These are phyloP conservation scores for Chroicocephalus ridibundus DNA, from an alignment of 2,113 vertebrate genomes.

Conservation along the genomic window DNA sequence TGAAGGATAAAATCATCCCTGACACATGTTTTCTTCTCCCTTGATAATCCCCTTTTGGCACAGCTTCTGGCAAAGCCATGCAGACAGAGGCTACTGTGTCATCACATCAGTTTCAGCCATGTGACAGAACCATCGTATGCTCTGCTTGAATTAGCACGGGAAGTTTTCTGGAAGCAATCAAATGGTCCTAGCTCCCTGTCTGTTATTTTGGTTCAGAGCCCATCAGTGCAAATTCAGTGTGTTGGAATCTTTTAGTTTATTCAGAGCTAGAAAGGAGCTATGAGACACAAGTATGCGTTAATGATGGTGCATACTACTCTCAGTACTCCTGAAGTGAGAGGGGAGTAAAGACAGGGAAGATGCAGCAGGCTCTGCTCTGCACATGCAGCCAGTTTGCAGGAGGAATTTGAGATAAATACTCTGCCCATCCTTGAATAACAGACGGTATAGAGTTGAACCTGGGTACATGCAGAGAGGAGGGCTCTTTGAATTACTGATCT, in stretches of 20 bases:
- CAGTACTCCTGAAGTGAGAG: background rate
- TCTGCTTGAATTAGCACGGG: background rate
- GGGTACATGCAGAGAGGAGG: background rate
- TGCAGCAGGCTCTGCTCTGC: background rate
- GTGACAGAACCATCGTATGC: background rate
- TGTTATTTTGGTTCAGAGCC: background rate
- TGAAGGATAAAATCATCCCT: conserved; percentile 2
- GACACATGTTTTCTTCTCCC: conserved; percentile 29
- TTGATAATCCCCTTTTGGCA: conserved; percentile 25
- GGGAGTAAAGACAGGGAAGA: background rate
- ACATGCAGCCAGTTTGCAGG: background rate
- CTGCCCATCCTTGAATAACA: background rate
- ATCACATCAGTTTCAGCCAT: background rate
- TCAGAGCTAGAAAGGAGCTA: background rate
- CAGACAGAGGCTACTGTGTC: background rate
- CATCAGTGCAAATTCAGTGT: background rate
- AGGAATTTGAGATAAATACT: background rate
- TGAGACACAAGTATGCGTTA: background rate
- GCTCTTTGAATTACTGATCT: background rate
- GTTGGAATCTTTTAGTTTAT: background rate
- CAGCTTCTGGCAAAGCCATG: background rate
- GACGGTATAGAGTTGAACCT: background rate
- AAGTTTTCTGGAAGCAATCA: background rate
- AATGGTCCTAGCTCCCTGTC: background rate
- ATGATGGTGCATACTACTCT: background rate